Base-by-base conservation (phyloP, 35 echinoderm and acorn worm species). In the Apostichopus californicus region DNA sequence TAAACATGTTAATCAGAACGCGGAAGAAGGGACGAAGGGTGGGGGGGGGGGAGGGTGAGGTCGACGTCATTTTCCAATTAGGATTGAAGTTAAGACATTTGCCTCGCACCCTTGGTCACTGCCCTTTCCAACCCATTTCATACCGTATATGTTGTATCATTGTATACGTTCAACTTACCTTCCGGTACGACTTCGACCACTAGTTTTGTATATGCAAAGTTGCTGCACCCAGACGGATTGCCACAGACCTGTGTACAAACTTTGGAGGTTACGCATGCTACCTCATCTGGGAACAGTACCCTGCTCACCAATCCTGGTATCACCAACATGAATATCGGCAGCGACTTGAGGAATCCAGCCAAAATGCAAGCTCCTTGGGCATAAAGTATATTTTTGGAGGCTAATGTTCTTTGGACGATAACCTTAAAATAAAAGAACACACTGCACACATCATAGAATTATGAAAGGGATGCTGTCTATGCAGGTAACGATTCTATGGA, bases 261-360 rank as follows among this genome's bases (percentile, higher is more conserved):
- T 3, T 91, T 90, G 54, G 88, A 79, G 11, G 92, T 93, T 3
- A 92, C 96, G 82, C 96, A 98, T 28, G 96, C 96, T 0, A 98
- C 94, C 18, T 95, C 92, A 57, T 98, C 77, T 2, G 96, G 94
- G 66, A 94, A 98, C 14, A 95, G 60, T 17, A 87, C 63, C 7
- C 96, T 86, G 82, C 78, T 87, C 0, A 98, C 66, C 96, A 98
- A 95, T 9, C 96, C 96, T 5, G 96, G 96, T n/a, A 95, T 83
- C 1, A 98, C 92, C 34, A 98, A 92, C 59, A 98, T 60, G 63
- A 98, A 98, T 86, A 98, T 78, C 1, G 96, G 96, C 10, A 98
- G 90, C 23, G 81, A 80, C 65, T 98, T 98, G 17, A 98, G 85
- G 77, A 94, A 92, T 77, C 87, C 92, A 0, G 96, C 92, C 34